Base-by-base conservation (phyloP, 2,888 invertebrate genomes). In the Ichneumoninae sp. region DNA sequence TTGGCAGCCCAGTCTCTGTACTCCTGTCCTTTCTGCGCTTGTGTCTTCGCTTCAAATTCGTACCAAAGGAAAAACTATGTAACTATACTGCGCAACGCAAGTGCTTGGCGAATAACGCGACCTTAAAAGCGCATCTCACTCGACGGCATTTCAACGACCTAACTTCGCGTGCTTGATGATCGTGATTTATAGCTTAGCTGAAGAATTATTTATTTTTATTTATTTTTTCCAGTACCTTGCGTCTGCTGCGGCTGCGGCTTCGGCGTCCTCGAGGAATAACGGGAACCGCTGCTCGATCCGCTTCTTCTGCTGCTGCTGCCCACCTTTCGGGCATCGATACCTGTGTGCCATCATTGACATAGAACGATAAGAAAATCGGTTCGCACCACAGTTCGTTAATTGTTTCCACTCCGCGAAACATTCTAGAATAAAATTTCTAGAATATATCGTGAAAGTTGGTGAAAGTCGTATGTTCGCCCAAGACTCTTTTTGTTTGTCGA, bases 311-410 rank as follows among this genome's bases (percentile, higher is more conserved):
- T 84, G 80, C 88, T 83, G 10, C 89, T 65, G 47, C 86, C 82
- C 19, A 87, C 83, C 63, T 85, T 92, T 8, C 87, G 85, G 6
- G 89, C 88, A 30, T 91, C 90, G 77, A 85, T 87, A 50, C 88
- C 88, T 83, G 82, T 83, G 33, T 68, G 30, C 88, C 88, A 36
- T 74, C 33, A 83, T 68, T 50, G 47, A 16, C n/a, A 50, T 69
- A 50, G 44, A 47, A 22, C 7, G 44, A 30, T 69, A 10, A 3
- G n/a, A 54, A 26, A n/a, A 57, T 57, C 16, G 30, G 3, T 73
- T 26, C 36, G 10, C 19, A 60, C 75, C 44, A 63, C 75, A 68
- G 36, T 83, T 83, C 22, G 66, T 77, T 65, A 1, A n/a, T 54
- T 54, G 1, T 54, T 73, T 77, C 57, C 54, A 73, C 7, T 10